phyloP scores from a whole-genome alignment of 2,888 invertebrate species.

The Xanthia icteritia region DNA sequence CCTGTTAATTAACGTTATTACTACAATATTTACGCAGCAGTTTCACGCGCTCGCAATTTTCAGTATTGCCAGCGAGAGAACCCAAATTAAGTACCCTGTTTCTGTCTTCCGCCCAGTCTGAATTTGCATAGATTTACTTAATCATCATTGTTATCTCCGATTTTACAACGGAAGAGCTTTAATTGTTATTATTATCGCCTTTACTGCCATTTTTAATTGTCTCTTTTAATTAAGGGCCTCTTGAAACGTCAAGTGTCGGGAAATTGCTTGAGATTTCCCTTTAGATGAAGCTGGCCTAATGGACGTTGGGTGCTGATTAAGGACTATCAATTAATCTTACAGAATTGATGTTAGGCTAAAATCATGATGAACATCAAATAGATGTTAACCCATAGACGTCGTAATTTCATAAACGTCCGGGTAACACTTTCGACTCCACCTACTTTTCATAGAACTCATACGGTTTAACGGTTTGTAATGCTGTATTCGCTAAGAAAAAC shows the following conservation, averaged over 20 bases:
- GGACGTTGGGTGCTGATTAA: conserved; percentile 49
- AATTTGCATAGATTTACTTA: conserved; percentile 83
- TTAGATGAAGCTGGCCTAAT: conserved; percentile 48
- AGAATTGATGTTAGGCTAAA: conserved; percentile 28
- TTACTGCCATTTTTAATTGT: conserved; percentile 77
- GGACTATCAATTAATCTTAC: conserved; percentile 49
- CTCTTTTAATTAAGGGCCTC: conserved; percentile 71
- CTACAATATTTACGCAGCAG: conserved; percentile 17
- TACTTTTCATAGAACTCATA: too few species aligned
- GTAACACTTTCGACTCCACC: neutral
- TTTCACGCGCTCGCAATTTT: conserved; percentile 59
- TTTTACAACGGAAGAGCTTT: conserved; percentile 68
- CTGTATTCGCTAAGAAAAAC: too few species aligned
- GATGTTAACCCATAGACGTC: neutral
- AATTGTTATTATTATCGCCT: conserved; percentile 78
- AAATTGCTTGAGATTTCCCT: conserved; percentile 65
- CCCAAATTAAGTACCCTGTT: conserved; percentile 72
- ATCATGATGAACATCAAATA: conserved; percentile 25
- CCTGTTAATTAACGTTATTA: too few species aligned
- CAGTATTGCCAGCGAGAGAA: conserved; percentile 69
- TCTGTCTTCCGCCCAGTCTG: conserved; percentile 65
- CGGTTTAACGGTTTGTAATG: too few species aligned
- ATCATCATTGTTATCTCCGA: conserved; percentile 76
- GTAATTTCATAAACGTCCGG: neutral
- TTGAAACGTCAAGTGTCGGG: conserved; percentile 67